Evolutionary conservation across 2,797 vertebrate species (phyloP).

Genomic region (Eospalax fontanierii): DNA sequence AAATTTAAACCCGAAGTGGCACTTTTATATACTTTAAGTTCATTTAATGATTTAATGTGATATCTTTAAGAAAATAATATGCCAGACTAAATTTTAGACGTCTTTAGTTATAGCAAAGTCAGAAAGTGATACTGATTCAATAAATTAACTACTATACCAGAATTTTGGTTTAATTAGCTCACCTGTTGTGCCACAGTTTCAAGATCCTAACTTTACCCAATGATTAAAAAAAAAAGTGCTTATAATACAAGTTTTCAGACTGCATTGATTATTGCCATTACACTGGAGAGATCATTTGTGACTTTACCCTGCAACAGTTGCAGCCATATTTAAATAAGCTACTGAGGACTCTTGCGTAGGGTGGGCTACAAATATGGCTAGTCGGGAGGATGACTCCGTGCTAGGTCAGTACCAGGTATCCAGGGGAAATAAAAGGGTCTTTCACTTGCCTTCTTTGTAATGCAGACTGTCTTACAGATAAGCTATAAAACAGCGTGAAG

Average conservation of each 20-base stretch:
- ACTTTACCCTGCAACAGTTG: background rate
- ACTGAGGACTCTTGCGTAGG: background rate
- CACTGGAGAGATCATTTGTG: background rate
- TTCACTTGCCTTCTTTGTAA: background rate
- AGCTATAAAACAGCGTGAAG: background rate
- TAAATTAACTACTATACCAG: background rate
- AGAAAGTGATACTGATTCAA: background rate
- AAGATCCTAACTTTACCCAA: background rate
- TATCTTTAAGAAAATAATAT: constrained; percentile 41
- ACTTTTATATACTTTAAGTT: background rate
- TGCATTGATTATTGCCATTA: background rate
- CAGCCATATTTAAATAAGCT: background rate
- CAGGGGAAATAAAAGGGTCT: background rate
- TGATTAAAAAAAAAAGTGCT: background rate
- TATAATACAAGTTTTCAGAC: background rate
- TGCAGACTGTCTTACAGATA: background rate
- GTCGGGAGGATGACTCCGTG: rapidly evolving
- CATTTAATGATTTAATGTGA: background rate
- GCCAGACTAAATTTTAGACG: rapidly evolving
- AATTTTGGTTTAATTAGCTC: background rate
- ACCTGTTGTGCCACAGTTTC: background rate
- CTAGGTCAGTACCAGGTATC: too few species aligned
- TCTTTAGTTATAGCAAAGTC: background rate
- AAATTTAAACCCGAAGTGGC: background rate
- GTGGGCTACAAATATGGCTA: too few species aligned